A percentile compares a stretch with the other conserved stretches of the same genome.
Evolutionary conservation across 2,797 vertebrate genomes (phyloP).

Genomic region (Cirrhinus molitorella): DNA sequence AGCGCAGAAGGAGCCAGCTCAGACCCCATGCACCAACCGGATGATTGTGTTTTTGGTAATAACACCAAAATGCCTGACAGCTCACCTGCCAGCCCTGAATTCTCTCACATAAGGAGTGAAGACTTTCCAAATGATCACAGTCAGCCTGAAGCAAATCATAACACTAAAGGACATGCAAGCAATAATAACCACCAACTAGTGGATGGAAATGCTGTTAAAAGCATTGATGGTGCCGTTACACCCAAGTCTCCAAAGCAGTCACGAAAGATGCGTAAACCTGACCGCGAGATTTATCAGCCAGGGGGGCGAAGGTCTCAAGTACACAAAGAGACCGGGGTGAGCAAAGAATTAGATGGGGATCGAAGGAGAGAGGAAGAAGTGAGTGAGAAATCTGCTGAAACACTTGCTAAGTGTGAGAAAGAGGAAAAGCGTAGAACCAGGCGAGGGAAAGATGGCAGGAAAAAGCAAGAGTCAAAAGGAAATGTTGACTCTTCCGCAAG

Average conservation of each 20-base stretch:
- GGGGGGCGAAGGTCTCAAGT: constrained; percentile 83
- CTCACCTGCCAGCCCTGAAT: constrained; percentile 50
- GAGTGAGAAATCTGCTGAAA: constrained; percentile 65
- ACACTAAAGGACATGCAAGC: not conserved
- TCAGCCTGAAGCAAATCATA: constrained; percentile 17
- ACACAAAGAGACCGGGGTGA: constrained; percentile 52
- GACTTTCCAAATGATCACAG: constrained; percentile 36
- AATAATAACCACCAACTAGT: constrained; percentile 1
- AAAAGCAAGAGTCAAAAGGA: constrained; percentile 59
- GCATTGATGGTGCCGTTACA: constrained; percentile 57
- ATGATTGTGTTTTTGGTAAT: constrained; percentile 7
- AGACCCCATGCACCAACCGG: not conserved
- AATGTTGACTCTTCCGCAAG: constrained; percentile 25
- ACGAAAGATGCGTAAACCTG: constrained; percentile 89
- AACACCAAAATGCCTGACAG: constrained; percentile 27
- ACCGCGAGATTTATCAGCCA: constrained; percentile 94
- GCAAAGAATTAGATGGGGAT: constrained; percentile 49
- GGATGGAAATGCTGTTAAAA: constrained; percentile 43
- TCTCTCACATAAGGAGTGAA: constrained; percentile 46
- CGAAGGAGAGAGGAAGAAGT: constrained; percentile 69
- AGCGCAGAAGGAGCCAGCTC: constrained; percentile 65
- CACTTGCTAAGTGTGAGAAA: constrained; percentile 8
- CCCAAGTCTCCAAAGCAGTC: constrained; percentile 64
- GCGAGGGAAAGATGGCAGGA: constrained; percentile 58
- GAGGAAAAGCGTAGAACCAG: constrained; percentile 44